phyloP scores from a whole-genome alignment of 2,888 invertebrate species.

The Scelioninae gen. 1 region DNA sequence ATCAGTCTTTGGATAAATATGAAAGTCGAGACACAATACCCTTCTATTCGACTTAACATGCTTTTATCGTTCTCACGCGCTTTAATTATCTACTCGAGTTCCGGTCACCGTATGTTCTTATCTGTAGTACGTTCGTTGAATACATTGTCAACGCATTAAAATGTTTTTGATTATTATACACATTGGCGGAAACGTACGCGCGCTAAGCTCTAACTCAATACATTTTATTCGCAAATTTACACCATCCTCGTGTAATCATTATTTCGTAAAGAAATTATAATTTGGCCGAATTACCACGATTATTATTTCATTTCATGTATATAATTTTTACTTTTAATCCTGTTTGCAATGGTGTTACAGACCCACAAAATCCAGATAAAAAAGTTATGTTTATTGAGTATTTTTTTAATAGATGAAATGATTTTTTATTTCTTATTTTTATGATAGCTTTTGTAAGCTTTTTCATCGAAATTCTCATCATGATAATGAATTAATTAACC shows the following conservation, averaged over 20 bases:
- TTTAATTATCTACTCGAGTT: constrained; percentile 71
- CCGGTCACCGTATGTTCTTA: constrained; percentile 71
- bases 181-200: constrained; percentile 40
- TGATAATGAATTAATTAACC: constrained; percentile 70
- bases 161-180: constrained; percentile 69
- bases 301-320: too few relatives aligned
- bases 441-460: constrained; percentile 49
- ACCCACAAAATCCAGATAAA: too few relatives aligned
- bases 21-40: constrained; percentile 69
- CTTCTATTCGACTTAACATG: constrained; percentile 65
- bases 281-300: too few relatives aligned
- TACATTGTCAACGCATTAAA: constrained; percentile 68
- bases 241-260: too few relatives aligned
- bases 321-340: too few relatives aligned
- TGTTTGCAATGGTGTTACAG: too few relatives aligned
- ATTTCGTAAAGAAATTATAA: too few relatives aligned
- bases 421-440: constrained; percentile 34
- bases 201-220: constrained; percentile 32
- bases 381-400: too few relatives aligned
- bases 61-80: constrained; percentile 71
- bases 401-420: too few relatives aligned
- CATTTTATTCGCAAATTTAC: constrained; percentile 6
- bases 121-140: constrained; percentile 68
- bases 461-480: constrained; percentile 63
- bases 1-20: constrained; percentile 68